Evolutionary conservation across 2,797 vertebrate genomes (phyloP).

Genomic region (Falco columbarius): DNA sequence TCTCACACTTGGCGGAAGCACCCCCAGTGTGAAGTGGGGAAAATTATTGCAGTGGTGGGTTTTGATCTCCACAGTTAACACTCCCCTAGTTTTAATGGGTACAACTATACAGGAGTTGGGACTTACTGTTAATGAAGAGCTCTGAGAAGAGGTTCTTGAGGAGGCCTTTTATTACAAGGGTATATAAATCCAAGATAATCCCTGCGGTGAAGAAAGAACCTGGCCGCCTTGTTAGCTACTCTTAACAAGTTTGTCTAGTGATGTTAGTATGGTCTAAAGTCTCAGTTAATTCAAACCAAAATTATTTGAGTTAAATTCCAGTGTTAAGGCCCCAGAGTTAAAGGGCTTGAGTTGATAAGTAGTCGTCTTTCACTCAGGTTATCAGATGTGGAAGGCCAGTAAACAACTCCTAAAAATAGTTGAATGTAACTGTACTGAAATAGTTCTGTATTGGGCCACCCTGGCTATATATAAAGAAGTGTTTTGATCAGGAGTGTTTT

Average conservation of each 20-base stretch:
- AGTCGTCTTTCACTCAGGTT: not conserved
- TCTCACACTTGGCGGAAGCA: not conserved
- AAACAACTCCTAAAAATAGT: not conserved
- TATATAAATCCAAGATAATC: not conserved
- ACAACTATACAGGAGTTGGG: not conserved
- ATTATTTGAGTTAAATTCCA: not conserved
- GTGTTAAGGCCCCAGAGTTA: not conserved
- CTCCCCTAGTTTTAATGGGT: not conserved
- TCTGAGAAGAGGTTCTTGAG: not conserved
- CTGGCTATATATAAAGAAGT: not conserved
- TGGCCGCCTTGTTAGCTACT: not conserved
- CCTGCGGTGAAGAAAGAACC: not conserved
- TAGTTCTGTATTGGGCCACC: not conserved
- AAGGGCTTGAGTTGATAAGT: not conserved
- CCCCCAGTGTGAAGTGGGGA: fast-evolving
- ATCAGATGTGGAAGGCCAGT: not conserved
- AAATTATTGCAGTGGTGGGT: not conserved
- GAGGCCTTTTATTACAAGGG: not conserved
- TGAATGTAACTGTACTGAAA: not conserved
- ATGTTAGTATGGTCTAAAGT: not conserved
- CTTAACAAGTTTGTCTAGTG: fast-evolving
- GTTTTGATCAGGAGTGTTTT: not conserved
- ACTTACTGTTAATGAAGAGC: not conserved
- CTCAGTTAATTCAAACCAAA: not conserved
- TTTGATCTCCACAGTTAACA: not conserved